Evolutionary conservation across 1,140 invertebrate genomes (phyloP), one percentile per base, ranked within the genome.

Genomic region (Bombus polaris): DNA sequence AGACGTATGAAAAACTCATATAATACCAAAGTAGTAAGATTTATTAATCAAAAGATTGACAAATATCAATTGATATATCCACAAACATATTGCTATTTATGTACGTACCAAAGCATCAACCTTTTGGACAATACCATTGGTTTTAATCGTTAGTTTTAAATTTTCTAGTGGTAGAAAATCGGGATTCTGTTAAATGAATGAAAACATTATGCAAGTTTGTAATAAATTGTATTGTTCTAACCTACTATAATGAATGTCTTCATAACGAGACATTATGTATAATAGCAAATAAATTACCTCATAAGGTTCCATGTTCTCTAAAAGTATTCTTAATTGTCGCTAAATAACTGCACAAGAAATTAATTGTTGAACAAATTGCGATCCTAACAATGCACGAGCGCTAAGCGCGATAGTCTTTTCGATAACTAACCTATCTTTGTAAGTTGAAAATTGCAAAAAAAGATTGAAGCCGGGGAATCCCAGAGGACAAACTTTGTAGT

Each of bases 61-160:
- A 8, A 15, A 32, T 32, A 5, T n/a, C 12, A 68, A 2, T 35
- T 72, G 12, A 42, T 28, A 76, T 42, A 32, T 57, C 32, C 8
- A 13, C 5, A 78, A 44, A 70, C 28, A 18, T 18, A 65, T 57
- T 80, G 37, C 15, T 53, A 44, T 59, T 66, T 83, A 73, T 76
- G 76, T 75, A 87, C 83, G 80, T 92, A 95, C 95, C 92, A 95
- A 83, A 83, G 94, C 94, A 77, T 91, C 90, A 81, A 94, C 70
- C 66, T 28, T 71, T 68, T 89, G 44, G n/a, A 57, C 76, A 32
- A 93, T 80, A 37, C 93, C 94, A 83, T 93, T 84, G 25, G 74
- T 89, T 68, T 90, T 73, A 22, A 94, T 59, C 10, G 71, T 65
- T 37, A 95, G 72, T 47, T 92, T 90, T 37, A 95, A 65, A 25